Conservation (phyloP, 1,140 invertebrate genomes). For the Ceratoteleas bidentatus region DNA sequence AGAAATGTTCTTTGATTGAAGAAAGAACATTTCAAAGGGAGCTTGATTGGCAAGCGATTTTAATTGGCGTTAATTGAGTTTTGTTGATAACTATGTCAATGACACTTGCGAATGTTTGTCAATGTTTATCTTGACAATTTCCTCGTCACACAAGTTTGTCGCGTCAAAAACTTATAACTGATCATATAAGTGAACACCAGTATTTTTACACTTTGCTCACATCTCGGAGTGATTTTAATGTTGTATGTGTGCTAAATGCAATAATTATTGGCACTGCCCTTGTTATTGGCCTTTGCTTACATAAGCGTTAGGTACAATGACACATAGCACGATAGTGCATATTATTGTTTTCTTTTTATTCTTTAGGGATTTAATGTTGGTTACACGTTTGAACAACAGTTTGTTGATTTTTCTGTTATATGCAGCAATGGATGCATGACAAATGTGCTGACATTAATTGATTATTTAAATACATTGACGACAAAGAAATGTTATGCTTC, state of each 20-base stretch:
- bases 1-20: constrained; percentile 6
- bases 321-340: constrained; percentile 19
- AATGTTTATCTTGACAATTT: neutral
- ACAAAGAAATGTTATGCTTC: too few relatives aligned
- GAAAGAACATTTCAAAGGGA: too few relatives aligned
- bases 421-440: too few relatives aligned
- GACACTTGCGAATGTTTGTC: constrained; percentile 1
- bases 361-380: too few relatives aligned
- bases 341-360: constrained; percentile 21
- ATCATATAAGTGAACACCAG: neutral
- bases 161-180: neutral
- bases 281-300: constrained; percentile 50
- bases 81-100: constrained; percentile 21
- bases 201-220: constrained; percentile 5
- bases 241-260: constrained; percentile 15
- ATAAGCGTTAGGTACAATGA: constrained; percentile 48
- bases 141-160: neutral
- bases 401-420: too few relatives aligned
- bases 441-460: too few relatives aligned
- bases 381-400: too few relatives aligned
- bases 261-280: constrained; percentile 37
- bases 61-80: constrained; percentile 25
- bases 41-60: neutral
- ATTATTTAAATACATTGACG: too few relatives aligned
- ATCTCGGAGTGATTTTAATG: constrained; percentile 15